Percentiles rank a stretch among this genome's conserved stretches.
Conservation (phyloP, 2,888 invertebrate species). For the Drosophila ezoana region DNA sequence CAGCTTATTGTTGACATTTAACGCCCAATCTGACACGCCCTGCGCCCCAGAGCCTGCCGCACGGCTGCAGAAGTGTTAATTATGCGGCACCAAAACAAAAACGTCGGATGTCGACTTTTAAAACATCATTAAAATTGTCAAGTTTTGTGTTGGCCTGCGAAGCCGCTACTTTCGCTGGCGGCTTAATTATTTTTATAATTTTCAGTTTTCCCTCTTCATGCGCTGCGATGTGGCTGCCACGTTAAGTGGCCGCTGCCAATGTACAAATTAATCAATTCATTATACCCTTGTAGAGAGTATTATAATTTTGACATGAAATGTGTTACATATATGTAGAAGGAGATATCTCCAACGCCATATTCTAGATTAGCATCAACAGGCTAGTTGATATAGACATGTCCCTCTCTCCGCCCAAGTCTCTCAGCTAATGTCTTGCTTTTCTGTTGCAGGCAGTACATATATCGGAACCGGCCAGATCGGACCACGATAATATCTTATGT, state of each 20-base stretch:
- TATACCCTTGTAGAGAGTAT: constrained; percentile 1
- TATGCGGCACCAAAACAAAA: constrained; percentile 67
- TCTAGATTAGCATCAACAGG: too few relatives aligned
- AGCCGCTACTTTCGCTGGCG: constrained; percentile 31
- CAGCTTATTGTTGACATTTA: constrained; percentile 60
- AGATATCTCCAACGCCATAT: too few relatives aligned
- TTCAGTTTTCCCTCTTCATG: constrained; percentile 27
- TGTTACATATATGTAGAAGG: too few relatives aligned
- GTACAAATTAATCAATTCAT: constrained; percentile 69
- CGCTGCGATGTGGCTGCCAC: constrained; percentile 16
- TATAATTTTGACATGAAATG: too few relatives aligned
- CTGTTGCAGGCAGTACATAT: constrained; percentile 1
- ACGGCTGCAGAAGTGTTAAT: constrained; percentile 63
- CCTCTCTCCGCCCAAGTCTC: too few relatives aligned
- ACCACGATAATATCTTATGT: too few relatives aligned
- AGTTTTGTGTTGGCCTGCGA: constrained; percentile 34
- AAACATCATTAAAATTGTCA: constrained; percentile 70
- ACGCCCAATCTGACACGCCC: constrained; percentile 12
- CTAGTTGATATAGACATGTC: too few relatives aligned
- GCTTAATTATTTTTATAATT: constrained; percentile 70
- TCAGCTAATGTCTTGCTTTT: background rate
- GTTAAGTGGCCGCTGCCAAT: constrained; percentile 41
- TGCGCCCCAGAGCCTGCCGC: constrained; percentile 9
- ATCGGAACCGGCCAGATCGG: too few relatives aligned
- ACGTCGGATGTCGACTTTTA: constrained; percentile 51